These are phyloP conservation scores for Apamea crenata DNA, from an alignment of 2,888 invertebrate species.

Conservation along the genomic window DNA sequence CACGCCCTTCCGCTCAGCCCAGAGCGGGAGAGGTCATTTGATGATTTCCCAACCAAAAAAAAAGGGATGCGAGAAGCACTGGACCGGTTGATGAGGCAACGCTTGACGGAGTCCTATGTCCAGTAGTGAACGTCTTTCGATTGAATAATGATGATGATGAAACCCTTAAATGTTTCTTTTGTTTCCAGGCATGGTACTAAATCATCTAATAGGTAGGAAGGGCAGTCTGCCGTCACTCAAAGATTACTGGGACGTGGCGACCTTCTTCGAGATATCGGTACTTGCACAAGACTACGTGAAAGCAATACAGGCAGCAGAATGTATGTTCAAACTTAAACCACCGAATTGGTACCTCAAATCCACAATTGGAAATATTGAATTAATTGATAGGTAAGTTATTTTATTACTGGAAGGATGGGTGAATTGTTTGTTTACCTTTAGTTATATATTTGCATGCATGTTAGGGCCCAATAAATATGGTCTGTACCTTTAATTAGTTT, in stretches of 20 bases:
- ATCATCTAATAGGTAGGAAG: constrained; percentile 99
- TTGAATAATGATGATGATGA: no score
- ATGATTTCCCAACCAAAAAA: no score
- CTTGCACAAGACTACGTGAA: constrained; percentile 99
- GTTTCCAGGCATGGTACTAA: constrained; percentile 95
- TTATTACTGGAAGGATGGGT: background rate
- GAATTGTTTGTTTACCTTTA: background rate
- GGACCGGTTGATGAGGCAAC: background rate
- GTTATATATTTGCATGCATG: background rate
- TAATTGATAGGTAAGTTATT: constrained; percentile 93
- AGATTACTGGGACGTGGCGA: constrained; percentile 99
- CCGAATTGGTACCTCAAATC: constrained; percentile 99
- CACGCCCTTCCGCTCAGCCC: no score
- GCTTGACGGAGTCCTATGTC: background rate
- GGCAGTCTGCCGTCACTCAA: constrained; percentile 97
- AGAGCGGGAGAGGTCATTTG: no score
- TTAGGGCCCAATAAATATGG: background rate
- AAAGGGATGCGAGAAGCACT: background rate
- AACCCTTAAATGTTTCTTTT: background rate
- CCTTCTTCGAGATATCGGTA: constrained; percentile 99
- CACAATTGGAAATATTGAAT: constrained; percentile 98
- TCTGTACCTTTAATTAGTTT: no score
- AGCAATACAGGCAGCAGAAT: constrained; percentile 98
- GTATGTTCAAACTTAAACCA: constrained; percentile 97
- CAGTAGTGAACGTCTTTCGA: background rate